Evolutionary conservation across 1,140 invertebrate genomes (phyloP), one percentile per base, ranked within the genome.

Genomic region (Trichomalopsis sarcophagae): DNA sequence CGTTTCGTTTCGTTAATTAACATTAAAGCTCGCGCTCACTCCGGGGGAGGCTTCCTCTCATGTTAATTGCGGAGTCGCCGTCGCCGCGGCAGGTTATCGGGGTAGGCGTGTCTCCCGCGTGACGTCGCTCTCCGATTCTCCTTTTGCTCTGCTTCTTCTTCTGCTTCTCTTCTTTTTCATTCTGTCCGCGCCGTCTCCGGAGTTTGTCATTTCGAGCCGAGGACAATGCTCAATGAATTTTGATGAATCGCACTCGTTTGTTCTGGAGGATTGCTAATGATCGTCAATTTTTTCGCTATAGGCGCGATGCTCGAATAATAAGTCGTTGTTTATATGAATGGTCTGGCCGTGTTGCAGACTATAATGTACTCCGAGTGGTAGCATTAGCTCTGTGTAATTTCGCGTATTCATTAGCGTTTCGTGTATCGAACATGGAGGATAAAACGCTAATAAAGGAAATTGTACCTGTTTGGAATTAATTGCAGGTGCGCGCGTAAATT

Each of bases 1-100:
- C 86, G 73, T 88, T 87, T 88, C 87, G 86, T 90, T 89, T 90
- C 88, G 89, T 91, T 91, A 91, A 92, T 92, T 92, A 90, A 91
- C 89, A 88, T 90, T 89, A 84, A 91, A 90, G 74, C 86, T 87
- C 82, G 74, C 82, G 74, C 47, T 10, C 17, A 21, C 23, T 40
- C 30, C 55, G 7, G 55, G 55, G 55, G 55, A 62, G 55, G 21
- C 55, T 62, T n/a, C 55, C 81, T 44, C 33, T 74, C 84, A 91
- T 89, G 89, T 90, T 89, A 89, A 89, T 89, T 89, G 86, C 87
- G 0, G 27, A 40, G 3, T 36, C 33, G 75, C 74, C 85, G 23
- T 40, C 10, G 23, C 62, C 10, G 36, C 40, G n/a, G 77, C 82
- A 84, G 75, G 82, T 84, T 84, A 83, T 83, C 74, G 55, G 14